Evolutionary conservation across 2,888 invertebrate genomes (phyloP).

Genomic region (Cephus nigrinus): DNA sequence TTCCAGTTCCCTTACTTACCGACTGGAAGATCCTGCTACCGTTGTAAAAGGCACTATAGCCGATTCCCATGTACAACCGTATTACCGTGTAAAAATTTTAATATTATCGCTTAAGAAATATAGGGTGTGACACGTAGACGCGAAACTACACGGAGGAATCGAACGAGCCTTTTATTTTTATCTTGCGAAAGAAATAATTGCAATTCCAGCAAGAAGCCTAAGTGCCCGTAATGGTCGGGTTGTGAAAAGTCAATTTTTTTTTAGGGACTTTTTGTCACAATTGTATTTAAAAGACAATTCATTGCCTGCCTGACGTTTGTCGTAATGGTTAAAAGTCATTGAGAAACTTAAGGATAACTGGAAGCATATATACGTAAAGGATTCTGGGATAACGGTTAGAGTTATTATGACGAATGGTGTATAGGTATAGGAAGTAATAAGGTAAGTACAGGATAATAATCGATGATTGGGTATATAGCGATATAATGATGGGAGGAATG

Average conservation of each 20-base stretch:
- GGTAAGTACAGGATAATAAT: not conserved
- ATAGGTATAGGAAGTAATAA: not conserved
- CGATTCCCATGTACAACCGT: not conserved
- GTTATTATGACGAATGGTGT: not conserved
- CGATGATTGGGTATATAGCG: not conserved
- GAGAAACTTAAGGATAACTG: not conserved
- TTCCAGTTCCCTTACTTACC: not conserved
- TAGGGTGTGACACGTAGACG: not conserved
- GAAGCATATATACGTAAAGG: not conserved
- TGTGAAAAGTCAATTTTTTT: not conserved
- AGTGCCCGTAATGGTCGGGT: constrained; percentile 13
- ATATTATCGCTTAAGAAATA: not conserved
- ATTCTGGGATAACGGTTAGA: not conserved
- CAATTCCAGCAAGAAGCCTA: constrained; percentile 16
- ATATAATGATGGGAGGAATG: not conserved
- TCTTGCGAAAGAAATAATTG: constrained; percentile 39
- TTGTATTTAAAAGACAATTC: not conserved
- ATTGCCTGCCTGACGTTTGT: not conserved
- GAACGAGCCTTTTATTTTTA: constrained; percentile 22
- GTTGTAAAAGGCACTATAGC: not conserved
- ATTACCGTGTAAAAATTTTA: too few relatives aligned
- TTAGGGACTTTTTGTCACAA: not conserved
- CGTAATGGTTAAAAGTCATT: not conserved
- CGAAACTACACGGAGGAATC: not conserved
- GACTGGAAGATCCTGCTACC: not conserved